A percentile compares a stretch with the other conserved stretches of the same genome.
Evolutionary conservation across 2,113 vertebrate species (phyloP).

Genomic region (Pomatorhinus ruficollis): DNA sequence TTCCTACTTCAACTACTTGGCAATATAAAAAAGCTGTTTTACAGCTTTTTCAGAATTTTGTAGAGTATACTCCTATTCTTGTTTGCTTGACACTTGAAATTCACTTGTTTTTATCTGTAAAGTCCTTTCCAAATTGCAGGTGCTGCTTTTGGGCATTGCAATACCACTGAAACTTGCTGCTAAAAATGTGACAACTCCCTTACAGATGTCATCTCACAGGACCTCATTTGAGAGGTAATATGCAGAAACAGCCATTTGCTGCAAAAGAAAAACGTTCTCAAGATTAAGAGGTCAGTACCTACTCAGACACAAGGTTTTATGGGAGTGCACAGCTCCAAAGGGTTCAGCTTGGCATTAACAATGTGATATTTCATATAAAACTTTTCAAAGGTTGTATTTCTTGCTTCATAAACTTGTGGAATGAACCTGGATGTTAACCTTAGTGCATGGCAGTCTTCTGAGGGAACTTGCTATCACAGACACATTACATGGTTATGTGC

Average conservation of each 20-base stretch:
- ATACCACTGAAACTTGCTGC: not conserved
- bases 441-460: not conserved
- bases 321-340: not conserved
- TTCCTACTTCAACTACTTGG: not conserved
- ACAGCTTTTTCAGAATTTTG: not conserved
- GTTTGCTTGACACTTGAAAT: not conserved
- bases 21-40: fast-evolving
- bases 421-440: slow-evolving; percentile 62
- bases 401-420: slow-evolving; percentile 67
- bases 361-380: slow-evolving; percentile 46
- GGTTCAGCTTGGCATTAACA: slow-evolving; percentile 45
- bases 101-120: not conserved
- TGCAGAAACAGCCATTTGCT: not conserved
- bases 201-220: not conserved
- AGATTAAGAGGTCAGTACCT: slow-evolving; percentile 26
- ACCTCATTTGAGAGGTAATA: not conserved
- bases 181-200: not conserved
- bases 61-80: not conserved
- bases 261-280: not conserved
- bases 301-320: slow-evolving; percentile 17
- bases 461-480: slow-evolving; percentile 1
- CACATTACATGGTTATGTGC: slow-evolving; percentile 51
- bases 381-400: slow-evolving; percentile 62
- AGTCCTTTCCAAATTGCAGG: not conserved
- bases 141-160: not conserved